Base-by-base conservation (phyloP, 2,113 vertebrate species). In the Hyperopisus bebe region DNA sequence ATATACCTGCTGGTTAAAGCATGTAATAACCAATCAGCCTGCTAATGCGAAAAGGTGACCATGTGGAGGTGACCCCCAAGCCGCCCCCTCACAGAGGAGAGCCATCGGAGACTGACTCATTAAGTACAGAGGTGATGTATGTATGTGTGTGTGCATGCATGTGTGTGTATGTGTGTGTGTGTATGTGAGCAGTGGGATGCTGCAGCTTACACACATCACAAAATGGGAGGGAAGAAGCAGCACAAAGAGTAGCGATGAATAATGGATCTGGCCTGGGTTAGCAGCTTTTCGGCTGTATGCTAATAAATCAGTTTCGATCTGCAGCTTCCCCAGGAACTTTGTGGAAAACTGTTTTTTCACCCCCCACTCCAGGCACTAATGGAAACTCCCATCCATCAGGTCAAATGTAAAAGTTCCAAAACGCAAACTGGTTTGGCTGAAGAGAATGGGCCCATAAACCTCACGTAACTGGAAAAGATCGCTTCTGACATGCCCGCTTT, bases 1-100 rank as follows among this genome's bases (percentile, higher is more conserved):
- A 80, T 80, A 80, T 80, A 42, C 74, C 74, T 42, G 74, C 74
- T 80, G 35, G 35, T 80, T 80, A 80, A 80, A 80, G 74, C 74
- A 80, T 80, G 74, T 42, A 80, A 80, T 80, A 80, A 80, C 31
- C 74, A 80, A 80, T 80, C 74, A 39, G 74, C 3, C 35, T 42
- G 31, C 11, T 42, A 80, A 80, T 80, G 35, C 13, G 39, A 39
- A 80, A 80, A 35, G 74, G 74, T 80, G 74, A 80, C 35, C 35
- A 80, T 80, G 74, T 80, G 74, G n/a, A 4, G 35, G 15, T 80
- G 74, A 15, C 74, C 70, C 42, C 35, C 74, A 6, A 2, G 13
- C 35, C 5, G 1, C 74, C 74, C 74, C 35, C 74, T 19, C 74
- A 31, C n/a, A 9, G 8, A n/a, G 24, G 24, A 62, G 8, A 11